phyloP scores from a whole-genome alignment of 53 echinoderm and acorn worm species.

The Holothuria scabra region DNA sequence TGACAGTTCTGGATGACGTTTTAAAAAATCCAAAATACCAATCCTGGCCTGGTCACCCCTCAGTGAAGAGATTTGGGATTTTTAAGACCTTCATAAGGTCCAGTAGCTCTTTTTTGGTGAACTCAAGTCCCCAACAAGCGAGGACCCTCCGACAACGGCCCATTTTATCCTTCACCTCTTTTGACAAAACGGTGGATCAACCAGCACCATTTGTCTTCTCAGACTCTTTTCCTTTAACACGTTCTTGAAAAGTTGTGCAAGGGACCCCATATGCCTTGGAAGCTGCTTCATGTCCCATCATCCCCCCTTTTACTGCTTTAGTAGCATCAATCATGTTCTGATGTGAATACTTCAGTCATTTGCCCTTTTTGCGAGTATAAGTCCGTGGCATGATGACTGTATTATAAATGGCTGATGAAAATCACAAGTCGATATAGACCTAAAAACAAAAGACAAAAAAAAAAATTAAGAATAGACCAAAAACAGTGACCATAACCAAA shows the following conservation, averaged over 20 bases:
- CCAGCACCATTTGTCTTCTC: neutral
- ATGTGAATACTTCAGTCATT: constrained; percentile 1
- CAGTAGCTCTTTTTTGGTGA: neutral
- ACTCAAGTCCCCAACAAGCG: neutral
- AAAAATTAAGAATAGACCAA: no score
- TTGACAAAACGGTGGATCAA: neutral
- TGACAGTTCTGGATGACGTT: no score
- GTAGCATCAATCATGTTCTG: neutral
- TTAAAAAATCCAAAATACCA: no score
- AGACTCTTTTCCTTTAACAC: neutral
- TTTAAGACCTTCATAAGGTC: no score
- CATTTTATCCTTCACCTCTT: constrained; percentile 9
- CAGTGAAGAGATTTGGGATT: no score
- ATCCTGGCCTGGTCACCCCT: no score
- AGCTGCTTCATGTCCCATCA: neutral
- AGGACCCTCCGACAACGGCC: neutral
- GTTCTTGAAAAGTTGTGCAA: neutral
- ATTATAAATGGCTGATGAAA: no score
- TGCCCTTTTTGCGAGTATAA: neutral
- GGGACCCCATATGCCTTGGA: constrained; percentile 3
- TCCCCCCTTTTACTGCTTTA: neutral
- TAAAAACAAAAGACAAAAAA: no score
- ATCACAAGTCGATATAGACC: no score
- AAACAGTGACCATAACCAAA: no score
- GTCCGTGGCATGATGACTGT: no score